Conservation (phyloP, 2,113 vertebrate species). For the Arvicanthis niloticus region DNA sequence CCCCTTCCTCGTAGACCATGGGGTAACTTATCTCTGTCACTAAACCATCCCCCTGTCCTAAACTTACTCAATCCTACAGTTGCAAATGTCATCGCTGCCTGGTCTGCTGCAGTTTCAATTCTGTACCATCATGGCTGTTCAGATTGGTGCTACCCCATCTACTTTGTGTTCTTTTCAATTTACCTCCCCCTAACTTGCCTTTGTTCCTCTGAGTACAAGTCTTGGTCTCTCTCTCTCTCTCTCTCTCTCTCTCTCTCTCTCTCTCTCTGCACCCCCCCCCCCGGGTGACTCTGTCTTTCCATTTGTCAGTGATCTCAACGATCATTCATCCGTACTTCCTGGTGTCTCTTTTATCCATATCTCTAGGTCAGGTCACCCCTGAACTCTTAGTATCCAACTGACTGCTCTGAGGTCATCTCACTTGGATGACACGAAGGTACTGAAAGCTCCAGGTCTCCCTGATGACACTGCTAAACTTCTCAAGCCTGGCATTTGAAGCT, state of each 20-base stretch:
- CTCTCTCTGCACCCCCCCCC: no score
- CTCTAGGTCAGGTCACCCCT: background rate
- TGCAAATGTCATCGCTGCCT: background rate
- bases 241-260: no score
- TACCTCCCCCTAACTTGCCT: background rate
- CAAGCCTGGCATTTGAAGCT: background rate
- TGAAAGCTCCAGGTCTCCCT: background rate
- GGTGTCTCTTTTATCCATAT: background rate
- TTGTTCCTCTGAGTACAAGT: background rate
- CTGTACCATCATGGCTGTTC: background rate
- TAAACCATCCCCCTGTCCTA: background rate
- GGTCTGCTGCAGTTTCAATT: background rate
- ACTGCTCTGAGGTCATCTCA: background rate
- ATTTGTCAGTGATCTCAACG: background rate
- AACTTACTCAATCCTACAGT: background rate
- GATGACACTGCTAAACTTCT: background rate
- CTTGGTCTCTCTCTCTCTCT: background rate
- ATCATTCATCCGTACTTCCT: background rate
- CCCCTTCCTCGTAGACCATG: no score
- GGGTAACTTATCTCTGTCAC: background rate
- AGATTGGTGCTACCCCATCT: background rate
- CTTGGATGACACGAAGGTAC: background rate
- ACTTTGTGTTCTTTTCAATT: background rate
- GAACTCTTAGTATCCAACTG: background rate
- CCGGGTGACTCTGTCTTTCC: background rate